A percentile compares a stretch with the other conserved stretches of the same genome.
Conservation (phyloP, 2,797 vertebrate genomes). For the Sebastolobus alascanus region DNA sequence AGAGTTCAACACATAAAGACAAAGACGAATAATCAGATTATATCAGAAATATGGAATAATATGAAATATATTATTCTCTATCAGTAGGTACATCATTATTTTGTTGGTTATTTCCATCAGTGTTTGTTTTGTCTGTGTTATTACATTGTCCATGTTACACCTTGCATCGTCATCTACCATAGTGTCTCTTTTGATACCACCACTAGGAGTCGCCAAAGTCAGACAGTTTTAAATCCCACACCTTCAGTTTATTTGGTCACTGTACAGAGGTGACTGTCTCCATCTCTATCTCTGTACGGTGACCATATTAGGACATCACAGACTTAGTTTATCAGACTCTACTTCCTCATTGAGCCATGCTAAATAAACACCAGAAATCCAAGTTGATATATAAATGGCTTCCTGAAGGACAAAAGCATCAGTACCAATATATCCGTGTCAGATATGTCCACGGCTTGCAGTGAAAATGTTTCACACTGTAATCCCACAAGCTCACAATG, state of each 20-base stretch:
- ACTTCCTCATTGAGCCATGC: neutral
- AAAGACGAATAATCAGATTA: neutral
- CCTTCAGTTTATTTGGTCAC: neutral
- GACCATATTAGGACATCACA: neutral
- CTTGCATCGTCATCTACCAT: neutral
- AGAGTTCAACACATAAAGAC: neutral
- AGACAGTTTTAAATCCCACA: neutral
- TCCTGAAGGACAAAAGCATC: neutral
- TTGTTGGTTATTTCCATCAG: neutral
- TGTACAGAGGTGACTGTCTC: neutral
- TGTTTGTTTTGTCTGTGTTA: neutral
- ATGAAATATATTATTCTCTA: neutral
- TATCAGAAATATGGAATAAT: neutral
- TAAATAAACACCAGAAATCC: neutral
- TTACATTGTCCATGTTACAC: neutral
- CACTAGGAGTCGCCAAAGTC: neutral
- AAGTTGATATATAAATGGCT: neutral
- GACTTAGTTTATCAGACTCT: neutral
- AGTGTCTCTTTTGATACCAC: neutral
- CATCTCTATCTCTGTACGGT: neutral
- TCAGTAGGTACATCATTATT: neutral
- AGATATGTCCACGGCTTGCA: neutral
- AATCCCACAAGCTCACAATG: neutral
- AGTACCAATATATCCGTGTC: neutral
- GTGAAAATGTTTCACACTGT: neutral